These are phyloP conservation scores for Philonicus albiceps DNA, from an alignment of 2,888 invertebrate species.

Conservation along the genomic window DNA sequence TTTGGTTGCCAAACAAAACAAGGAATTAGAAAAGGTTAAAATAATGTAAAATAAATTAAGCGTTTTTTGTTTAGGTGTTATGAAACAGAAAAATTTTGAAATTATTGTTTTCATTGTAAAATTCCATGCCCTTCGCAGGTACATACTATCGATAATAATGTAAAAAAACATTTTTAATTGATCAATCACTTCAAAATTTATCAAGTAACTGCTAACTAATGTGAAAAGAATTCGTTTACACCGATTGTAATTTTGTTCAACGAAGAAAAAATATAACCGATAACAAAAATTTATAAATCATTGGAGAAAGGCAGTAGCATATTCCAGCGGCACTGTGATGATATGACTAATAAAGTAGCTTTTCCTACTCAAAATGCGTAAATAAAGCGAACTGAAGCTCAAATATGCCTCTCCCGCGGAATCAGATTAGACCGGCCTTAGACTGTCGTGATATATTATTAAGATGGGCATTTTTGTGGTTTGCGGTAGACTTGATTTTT, in stretches of 20 bases:
- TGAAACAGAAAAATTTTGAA: background rate
- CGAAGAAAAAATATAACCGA: background rate
- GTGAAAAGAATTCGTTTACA: background rate
- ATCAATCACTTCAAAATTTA: background rate
- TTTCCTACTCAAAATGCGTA: background rate
- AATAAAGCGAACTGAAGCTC: background rate
- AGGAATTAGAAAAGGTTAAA: no score
- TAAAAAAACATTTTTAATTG: background rate
- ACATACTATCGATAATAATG: background rate
- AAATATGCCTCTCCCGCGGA: background rate
- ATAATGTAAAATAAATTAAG: background rate
- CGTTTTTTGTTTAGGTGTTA: background rate
- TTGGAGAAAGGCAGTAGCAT: background rate
- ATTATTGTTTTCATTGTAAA: background rate
- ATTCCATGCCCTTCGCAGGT: background rate
- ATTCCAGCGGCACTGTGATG: background rate
- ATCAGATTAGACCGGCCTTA: background rate
- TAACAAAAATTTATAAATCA: background rate
- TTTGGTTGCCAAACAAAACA: no score
- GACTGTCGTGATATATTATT: background rate
- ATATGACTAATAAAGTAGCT: background rate
- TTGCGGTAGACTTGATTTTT: slow-evolving; percentile 5
- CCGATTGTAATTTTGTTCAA: background rate
- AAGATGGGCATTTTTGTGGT: background rate
- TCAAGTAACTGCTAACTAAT: background rate